Base-by-base conservation (phyloP, 2,113 vertebrate species). In the Tyrannus savana region DNA sequence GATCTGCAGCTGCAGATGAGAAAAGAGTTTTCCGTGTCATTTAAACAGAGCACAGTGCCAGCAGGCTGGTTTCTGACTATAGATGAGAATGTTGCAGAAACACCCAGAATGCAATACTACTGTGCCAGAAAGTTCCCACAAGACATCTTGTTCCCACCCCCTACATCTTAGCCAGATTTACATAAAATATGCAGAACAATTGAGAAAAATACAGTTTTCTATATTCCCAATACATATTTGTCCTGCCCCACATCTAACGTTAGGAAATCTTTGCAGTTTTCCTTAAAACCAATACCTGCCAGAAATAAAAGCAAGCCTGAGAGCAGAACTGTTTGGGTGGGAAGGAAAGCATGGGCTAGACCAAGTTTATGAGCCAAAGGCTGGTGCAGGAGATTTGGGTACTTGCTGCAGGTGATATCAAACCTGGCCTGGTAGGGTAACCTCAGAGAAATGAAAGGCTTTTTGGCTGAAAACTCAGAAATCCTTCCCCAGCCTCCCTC, bases 1-100 rank as follows among this genome's bases (percentile, higher is more conserved):
- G 99, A 97, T 99, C 99, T 30, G 99, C 99, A 82, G 99, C 99
- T 99, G 77, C 62, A 92, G 84, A 71, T 71, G 59, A 77, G 60
- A 90, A 89, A 91, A 0, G 30, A 63, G 76, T 22, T 46, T 75
- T 77, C 35, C 30, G 39, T 42, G 16, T n/a, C 16, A 41, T 14
- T 35, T 47, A 22, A 67, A 63, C 11, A 81, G 81, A 55, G 58
- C n/a, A 50, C 4, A 1, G 55, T 49, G 58, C 24, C 16, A 56
- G 8, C 24, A 35, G 44, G 37, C 42, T 77, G 42, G 7, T 42
- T 84, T 74, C 28, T 41, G 58, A 42, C 53, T 35, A 1, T 3
- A 30, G 17, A 17, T 30, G 6, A 75, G 16, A 39, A 75, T 21
- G 52, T 9, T 85, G 62, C 53, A 84, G 30, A 31, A 89, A 78